Conservation (phyloP, 2,888 invertebrate species). For the Quadroppia sp. region DNA sequence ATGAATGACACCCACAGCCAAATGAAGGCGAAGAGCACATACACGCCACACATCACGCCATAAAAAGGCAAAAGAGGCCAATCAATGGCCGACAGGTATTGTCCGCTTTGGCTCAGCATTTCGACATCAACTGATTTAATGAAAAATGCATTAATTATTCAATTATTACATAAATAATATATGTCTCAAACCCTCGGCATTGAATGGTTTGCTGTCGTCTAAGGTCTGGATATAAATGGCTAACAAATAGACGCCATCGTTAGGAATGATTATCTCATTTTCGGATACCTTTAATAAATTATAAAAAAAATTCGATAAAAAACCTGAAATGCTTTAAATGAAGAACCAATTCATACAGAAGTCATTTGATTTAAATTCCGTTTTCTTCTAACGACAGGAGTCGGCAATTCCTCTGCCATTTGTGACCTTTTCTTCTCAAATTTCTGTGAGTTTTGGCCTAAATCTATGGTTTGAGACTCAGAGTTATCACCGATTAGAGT, state of each 20-base stretch:
- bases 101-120: constrained; percentile 69
- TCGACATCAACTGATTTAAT: constrained; percentile 60
- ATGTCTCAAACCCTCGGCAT: constrained; percentile 40
- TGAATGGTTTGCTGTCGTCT: constrained; percentile 39
- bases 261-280: constrained; percentile 53
- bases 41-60: constrained; percentile 80
- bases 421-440: neutral
- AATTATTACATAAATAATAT: neutral
- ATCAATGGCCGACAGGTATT: constrained; percentile 77
- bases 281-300: neutral
- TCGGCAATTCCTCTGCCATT: neutral
- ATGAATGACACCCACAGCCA: constrained; percentile 79
- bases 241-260: constrained; percentile 70
- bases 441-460: neutral
- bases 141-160: neutral
- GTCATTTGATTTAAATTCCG: neutral
- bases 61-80: constrained; percentile 86
- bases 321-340: too few species aligned
- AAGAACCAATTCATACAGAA: neutral
- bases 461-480: neutral
- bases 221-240: constrained; percentile 55
- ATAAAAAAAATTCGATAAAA: neutral
- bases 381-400: constrained; percentile 11
- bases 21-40: constrained; percentile 71
- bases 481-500: neutral